Evolutionary conservation across 2,888 invertebrate genomes (phyloP).

Genomic region (Ethmia dodecea): DNA sequence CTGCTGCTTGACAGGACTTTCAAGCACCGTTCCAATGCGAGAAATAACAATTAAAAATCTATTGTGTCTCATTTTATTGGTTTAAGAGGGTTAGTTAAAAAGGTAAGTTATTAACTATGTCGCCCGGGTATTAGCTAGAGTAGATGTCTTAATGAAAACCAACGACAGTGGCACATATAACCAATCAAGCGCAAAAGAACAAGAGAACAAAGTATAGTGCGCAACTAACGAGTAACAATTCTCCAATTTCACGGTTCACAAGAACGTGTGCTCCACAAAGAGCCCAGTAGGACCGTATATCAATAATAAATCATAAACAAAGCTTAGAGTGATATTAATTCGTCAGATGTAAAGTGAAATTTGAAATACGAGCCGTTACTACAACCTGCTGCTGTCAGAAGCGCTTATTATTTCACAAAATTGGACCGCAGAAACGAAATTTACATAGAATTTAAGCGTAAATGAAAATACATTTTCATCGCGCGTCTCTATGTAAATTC

Average conservation of each 20-base stretch:
- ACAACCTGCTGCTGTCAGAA: conserved; percentile 7
- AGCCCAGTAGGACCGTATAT: background rate
- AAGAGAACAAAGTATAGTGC: conserved; percentile 26
- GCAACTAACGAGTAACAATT: conserved; percentile 30
- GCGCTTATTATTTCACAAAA: conserved; percentile 17
- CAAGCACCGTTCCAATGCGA: background rate
- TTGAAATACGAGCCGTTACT: conserved; percentile 11
- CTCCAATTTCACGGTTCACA: conserved; percentile 40
- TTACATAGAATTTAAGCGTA: conserved; percentile 47
- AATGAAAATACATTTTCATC: conserved; percentile 52
- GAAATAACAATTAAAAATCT: background rate
- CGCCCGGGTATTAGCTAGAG: background rate
- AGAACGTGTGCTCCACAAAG: conserved; percentile 9
- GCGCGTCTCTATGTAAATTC: conserved; percentile 54
- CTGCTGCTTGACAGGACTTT: too few relatives aligned
- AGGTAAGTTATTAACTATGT: background rate
- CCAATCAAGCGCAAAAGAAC: conserved; percentile 38
- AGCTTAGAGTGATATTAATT: background rate
- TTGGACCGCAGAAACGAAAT: conserved; percentile 22
- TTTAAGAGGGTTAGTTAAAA: background rate
- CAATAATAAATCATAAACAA: background rate
- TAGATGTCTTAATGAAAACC: background rate
- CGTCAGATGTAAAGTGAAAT: conserved; percentile 7
- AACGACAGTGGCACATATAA: conserved; percentile 26
- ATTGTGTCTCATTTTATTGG: background rate